phyloP scores from a whole-genome alignment of 2,113 vertebrate species.

The Zonotrichia leucophrys region DNA sequence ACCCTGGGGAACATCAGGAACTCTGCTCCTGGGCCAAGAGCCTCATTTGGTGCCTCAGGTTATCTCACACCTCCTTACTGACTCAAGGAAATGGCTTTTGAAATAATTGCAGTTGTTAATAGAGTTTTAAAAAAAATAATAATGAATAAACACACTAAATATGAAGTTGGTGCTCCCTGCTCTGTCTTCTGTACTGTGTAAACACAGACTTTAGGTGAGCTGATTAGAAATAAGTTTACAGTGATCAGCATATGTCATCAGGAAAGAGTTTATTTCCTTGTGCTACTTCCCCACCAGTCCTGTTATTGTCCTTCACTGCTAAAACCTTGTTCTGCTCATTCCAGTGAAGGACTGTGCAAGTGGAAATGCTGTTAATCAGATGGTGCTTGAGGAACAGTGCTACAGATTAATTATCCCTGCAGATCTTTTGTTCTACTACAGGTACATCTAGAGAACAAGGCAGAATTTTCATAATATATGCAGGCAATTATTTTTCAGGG shows the following conservation, averaged over 20 bases:
- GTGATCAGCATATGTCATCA: background rate
- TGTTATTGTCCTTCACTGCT: background rate
- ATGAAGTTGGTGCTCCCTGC: background rate
- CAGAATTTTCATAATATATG: background rate
- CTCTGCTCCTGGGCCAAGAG: background rate
- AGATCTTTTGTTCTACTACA: conserved; percentile 21
- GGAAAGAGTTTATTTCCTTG: background rate
- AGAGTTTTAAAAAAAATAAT: background rate
- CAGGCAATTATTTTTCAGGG: background rate
- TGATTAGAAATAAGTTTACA: background rate
- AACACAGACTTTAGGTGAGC: background rate
- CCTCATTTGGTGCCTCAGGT: background rate
- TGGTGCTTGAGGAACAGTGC: background rate
- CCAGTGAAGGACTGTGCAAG: background rate
- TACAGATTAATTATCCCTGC: conserved; percentile 32
- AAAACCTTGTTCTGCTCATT: background rate
- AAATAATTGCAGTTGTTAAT: background rate
- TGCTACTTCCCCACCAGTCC: background rate
- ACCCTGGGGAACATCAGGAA: background rate
- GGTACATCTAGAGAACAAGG: background rate
- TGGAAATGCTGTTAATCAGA: conserved; percentile 20
- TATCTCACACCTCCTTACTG: background rate
- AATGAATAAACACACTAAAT: background rate
- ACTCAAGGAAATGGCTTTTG: background rate
- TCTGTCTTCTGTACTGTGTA: background rate